A percentile compares a stretch with the other conserved stretches of the same genome.
phyloP scores from a whole-genome alignment of 2,797 vertebrate genomes.

The Adelosebastes latens region DNA sequence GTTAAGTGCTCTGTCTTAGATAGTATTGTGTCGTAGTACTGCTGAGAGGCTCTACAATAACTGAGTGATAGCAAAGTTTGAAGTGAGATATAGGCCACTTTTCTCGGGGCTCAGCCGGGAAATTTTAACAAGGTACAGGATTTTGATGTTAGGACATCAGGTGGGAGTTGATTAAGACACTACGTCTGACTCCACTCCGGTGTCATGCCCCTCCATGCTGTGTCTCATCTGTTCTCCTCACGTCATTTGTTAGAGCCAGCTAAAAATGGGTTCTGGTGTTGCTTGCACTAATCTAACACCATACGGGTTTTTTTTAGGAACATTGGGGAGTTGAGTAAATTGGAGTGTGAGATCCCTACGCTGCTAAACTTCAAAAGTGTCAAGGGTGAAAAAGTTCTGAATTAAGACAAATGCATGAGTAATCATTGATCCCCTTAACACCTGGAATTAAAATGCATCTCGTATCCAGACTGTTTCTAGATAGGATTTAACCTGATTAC shows the following conservation, averaged over 20 bases:
- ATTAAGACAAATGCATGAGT: not conserved
- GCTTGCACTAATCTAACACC: conserved; percentile 36
- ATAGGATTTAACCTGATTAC: too few relatives aligned
- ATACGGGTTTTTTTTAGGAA: not conserved
- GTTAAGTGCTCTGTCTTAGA: not conserved
- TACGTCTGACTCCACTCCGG: conserved; percentile 18
- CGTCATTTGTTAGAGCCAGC: conserved; percentile 39
- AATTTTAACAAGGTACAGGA: conserved; percentile 51
- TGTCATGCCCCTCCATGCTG: conserved; percentile 47
- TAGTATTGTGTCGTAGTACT: conserved; percentile 11
- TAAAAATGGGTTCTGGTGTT: conserved; percentile 57
- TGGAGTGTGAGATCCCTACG: conserved; percentile 6
- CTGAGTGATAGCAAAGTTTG: conserved; percentile 18
- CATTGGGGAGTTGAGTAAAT: conserved; percentile 16
- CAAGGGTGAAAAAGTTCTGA: not conserved
- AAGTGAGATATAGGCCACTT: conserved; percentile 21
- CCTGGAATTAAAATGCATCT: too few relatives aligned
- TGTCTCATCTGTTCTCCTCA: conserved; percentile 59
- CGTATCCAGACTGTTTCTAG: too few relatives aligned
- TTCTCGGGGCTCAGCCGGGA: conserved; percentile 28
- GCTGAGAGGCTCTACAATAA: conserved; percentile 3
- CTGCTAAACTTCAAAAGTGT: conserved; percentile 7
- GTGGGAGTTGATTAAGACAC: conserved; percentile 48
- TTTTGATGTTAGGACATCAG: conserved; percentile 45
- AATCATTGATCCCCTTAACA: not conserved